Evolutionary conservation across 2,888 invertebrate genomes (phyloP), one percentile per base, ranked within the genome.

Genomic region (Desoria tigrina): DNA sequence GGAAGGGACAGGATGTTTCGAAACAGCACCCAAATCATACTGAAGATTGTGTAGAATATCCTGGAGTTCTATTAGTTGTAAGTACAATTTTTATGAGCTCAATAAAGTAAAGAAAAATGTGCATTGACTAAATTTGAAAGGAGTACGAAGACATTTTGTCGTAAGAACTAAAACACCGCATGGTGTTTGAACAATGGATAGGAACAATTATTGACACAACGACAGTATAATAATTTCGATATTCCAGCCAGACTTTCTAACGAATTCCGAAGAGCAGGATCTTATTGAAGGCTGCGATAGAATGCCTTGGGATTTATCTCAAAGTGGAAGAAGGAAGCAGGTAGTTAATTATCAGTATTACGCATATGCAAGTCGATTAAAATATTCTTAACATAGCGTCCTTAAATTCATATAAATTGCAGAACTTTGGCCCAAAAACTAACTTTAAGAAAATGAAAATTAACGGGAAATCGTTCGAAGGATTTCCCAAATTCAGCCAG

Each of bases 401-500:
- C n/a, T n/a, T n/a, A n/a, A n/a, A n/a, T n/a, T n/a, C n/a, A n/a
- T n/a, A n/a, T n/a, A n/a, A 18, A 62, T 78, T 79, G 49, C 78
- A 87, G 86, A 99, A 99, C 81, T 98, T 88, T 81, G 99, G 99
- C 0, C 99, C 99, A 0, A 97, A 96, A 82, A 94, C 96, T 11
- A 99, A 99, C 81, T 99, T 99, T 80, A 98, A 96, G 79, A 94
- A 92, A 80, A 87, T 87, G 76, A 95, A 92, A 80, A 81, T 96
- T 7, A 87, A 85, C 67, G 76, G 86, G 21, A 92, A 90, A 0
- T 80, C 83, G n/a, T 98, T 97, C 79, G 81, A 84, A 49, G 96
- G 99, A 0, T 92, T 96, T 81, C 98, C 98, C 0, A 79, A 80
- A 24, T 89, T 86, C 79, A 89, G 93, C 0, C 85, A 88, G 77